Conservation (phyloP, 2,113 vertebrate genomes). For the Gadus chalcogrammus region DNA sequence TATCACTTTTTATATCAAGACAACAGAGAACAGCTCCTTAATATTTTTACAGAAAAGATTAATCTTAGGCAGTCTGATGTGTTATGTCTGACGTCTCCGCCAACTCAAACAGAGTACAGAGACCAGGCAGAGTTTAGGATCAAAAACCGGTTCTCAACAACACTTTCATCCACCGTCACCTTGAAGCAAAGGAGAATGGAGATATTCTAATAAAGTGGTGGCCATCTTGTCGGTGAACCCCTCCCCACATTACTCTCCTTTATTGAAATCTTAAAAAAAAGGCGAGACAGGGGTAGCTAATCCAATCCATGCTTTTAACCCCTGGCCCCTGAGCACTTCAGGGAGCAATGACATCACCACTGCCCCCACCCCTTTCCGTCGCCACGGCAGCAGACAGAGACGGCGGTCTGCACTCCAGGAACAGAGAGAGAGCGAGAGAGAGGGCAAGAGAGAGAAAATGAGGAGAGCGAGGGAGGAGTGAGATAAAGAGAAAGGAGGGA, state of each 20-base stretch:
- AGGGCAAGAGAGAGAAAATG: neutral
- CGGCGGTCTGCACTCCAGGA: neutral
- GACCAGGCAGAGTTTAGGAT: too few relatives aligned
- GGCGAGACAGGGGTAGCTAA: conserved; percentile 19
- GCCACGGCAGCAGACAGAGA: neutral
- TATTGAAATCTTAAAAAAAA: neutral
- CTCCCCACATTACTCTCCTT: neutral
- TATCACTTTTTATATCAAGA: too few relatives aligned
- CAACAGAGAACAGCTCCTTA: too few relatives aligned
- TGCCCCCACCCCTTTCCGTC: neutral
- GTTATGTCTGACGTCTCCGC: too few relatives aligned
- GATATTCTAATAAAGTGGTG: neutral
- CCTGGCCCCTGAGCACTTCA: neutral
- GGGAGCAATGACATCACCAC: conserved; percentile 9
- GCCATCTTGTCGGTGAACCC: neutral
- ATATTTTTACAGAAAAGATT: too few relatives aligned
- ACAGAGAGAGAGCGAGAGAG: neutral
- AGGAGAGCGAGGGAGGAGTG: neutral
- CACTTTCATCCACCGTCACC: too few relatives aligned
- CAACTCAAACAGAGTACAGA: too few relatives aligned
- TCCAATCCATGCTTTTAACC: conserved; percentile 34
- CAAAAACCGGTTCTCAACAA: too few relatives aligned
- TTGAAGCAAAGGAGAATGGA: too few relatives aligned
- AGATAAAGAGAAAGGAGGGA: neutral
- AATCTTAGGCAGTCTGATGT: too few relatives aligned